A percentile compares a stretch with the other conserved stretches of the same genome.
Conservation (phyloP, 1,140 invertebrate species). For the Elysia chlorotica region DNA sequence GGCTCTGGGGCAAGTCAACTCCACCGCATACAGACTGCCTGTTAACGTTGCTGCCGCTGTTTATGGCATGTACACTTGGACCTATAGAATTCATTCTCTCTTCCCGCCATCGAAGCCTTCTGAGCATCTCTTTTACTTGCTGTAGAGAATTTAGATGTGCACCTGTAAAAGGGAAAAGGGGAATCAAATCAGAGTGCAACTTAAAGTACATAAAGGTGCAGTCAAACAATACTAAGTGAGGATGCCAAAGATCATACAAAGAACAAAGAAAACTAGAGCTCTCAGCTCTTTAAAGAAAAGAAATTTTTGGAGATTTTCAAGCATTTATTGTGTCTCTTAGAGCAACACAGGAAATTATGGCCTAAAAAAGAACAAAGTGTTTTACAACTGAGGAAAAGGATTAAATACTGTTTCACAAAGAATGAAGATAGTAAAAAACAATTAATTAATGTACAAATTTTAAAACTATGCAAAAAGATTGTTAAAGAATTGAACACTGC, state of each 20-base stretch:
- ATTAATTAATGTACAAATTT: too few species aligned
- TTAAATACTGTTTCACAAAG: too few species aligned
- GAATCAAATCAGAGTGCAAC: not conserved
- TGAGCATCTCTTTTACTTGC: constrained; percentile 53
- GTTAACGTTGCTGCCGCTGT: constrained; percentile 3
- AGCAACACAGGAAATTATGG: not conserved
- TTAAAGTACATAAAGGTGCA: not conserved
- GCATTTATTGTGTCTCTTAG: too few species aligned
- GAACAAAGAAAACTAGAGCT: too few species aligned
- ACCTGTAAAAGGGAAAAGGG: constrained; percentile 20
- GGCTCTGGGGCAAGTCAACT: constrained; percentile 10
- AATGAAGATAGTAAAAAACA: too few species aligned
- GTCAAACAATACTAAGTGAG: not conserved
- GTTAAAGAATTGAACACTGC: too few species aligned
- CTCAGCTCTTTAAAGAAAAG: too few species aligned
- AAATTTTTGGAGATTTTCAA: too few species aligned
- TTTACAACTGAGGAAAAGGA: too few species aligned
- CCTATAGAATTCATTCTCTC: constrained; percentile 38
- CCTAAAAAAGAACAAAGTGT: too few species aligned
- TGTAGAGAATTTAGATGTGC: constrained; percentile 48
- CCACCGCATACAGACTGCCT: too few species aligned
- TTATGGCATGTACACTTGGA: constrained; percentile 3
- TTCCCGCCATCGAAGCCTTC: constrained; percentile 50
- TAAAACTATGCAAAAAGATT: too few species aligned
- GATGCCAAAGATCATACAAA: not conserved